Base-by-base conservation (phyloP, 2,113 vertebrate species). In the Atractosteus spatula region DNA sequence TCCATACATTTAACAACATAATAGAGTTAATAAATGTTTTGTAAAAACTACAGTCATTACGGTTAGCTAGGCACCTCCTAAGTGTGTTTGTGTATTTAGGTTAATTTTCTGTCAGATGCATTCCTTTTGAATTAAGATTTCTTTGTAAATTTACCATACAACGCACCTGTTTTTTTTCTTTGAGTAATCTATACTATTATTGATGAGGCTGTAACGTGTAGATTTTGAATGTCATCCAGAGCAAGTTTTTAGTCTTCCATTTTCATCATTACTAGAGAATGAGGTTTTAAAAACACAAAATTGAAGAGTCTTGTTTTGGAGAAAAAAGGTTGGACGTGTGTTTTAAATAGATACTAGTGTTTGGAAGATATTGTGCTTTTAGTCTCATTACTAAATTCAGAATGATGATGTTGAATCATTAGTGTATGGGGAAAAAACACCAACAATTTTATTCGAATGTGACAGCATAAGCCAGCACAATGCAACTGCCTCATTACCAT, bases 91-190 rank as follows among this genome's bases (percentile, higher is more conserved):
- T 61, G 57, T 2, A 13, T 6, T 8, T 42, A 7, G 29, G 88
- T 89, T 86, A 77, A 79, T 72, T 69, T 73, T 86, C 82, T 82
- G 83, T 81, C 77, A 84, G 85, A 80, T 72, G 76, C 54, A 84
- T 89, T 84, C 79, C 85, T 79, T 86, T 80, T 80, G 54, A 72
- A 80, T 65, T 78, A 78, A 79, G 80, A 76, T 82, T 77, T 77
- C 80, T 85, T 88, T 89, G 83, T 90, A 68, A 62, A 0, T 11
- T 70, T 56, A 81, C 81, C 85, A 85, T 86, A 78, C 77, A 44
- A 29, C 13, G 10, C 17, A 29, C 44, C 61, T 57, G 54, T 55
- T 68, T 62, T 79, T 75, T 74, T 71, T 69, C 51, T 57, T 72
- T 45, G 72, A 76, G 83, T 81, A 85, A 81, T 80, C 76, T 71